Conservation (phyloP, 2,113 vertebrate genomes). For the Sylvietta virens region DNA sequence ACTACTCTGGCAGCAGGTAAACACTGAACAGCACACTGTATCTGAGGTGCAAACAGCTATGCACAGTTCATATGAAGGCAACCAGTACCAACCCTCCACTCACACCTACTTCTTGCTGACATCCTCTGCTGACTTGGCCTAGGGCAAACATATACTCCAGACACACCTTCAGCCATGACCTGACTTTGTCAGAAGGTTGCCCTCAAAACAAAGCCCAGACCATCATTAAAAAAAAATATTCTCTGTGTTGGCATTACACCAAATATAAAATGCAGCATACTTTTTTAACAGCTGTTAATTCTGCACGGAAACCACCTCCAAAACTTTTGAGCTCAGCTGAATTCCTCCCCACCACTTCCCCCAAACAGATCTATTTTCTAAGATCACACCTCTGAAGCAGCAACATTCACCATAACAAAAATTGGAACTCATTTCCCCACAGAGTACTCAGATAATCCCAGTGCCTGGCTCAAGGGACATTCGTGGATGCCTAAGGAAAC, state of each 20-base stretch:
- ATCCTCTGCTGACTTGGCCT: neutral
- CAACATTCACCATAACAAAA: neutral
- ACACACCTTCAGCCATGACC: neutral
- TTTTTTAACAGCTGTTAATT: neutral
- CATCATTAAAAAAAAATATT: neutral
- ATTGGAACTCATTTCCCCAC: neutral
- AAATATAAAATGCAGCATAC: neutral
- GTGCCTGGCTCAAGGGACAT: neutral
- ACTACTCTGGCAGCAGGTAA: neutral
- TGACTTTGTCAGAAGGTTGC: neutral
- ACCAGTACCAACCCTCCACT: fast-evolving
- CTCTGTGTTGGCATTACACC: neutral
- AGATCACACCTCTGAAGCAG: neutral
- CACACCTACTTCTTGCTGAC: neutral
- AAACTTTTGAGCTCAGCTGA: neutral
- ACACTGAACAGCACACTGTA: neutral
- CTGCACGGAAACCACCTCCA: neutral
- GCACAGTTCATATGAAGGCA: neutral
- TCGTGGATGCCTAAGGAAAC: neutral
- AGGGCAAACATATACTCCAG: neutral
- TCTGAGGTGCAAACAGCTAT: neutral
- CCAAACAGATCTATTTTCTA: neutral
- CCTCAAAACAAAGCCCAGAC: neutral
- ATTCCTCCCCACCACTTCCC: neutral
- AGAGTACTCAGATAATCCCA: neutral